Conservation (phyloP, 1,140 invertebrate genomes). For the Cecropterus lyciades region DNA sequence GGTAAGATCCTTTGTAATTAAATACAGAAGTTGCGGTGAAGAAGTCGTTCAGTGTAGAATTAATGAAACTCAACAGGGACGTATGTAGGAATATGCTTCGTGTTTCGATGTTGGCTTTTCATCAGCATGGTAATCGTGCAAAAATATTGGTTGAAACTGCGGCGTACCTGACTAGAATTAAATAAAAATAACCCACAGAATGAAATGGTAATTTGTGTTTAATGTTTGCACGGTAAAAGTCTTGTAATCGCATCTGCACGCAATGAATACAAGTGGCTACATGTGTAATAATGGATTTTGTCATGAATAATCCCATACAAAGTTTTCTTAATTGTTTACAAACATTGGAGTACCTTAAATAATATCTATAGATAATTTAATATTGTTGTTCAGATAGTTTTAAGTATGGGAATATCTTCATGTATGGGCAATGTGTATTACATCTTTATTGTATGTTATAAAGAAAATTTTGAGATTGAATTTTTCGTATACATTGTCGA, state of each 20-base stretch:
- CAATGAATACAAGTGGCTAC: no score
- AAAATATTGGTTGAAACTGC: slow-evolving; percentile 73
- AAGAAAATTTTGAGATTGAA: no score
- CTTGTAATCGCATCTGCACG: slow-evolving; percentile 41
- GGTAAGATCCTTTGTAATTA: slow-evolving; percentile 31
- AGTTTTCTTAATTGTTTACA: no score
- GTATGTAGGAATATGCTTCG: slow-evolving; percentile 50
- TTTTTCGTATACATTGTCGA: no score
- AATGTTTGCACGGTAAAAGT: slow-evolving; percentile 61
- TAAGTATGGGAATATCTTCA: no score
- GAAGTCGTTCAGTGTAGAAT: slow-evolving; percentile 49
- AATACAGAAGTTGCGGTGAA: slow-evolving; percentile 32
- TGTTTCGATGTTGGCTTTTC: slow-evolving; percentile 77
- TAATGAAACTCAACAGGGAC: slow-evolving; percentile 48
- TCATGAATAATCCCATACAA: no score
- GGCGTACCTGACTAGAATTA: slow-evolving; percentile 76
- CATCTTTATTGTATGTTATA: no score
- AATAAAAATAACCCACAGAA: slow-evolving; percentile 81
- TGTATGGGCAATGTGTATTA: no score
- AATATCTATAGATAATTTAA: no score
- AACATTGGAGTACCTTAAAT: no score
- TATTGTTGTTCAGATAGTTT: no score
- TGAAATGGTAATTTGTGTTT: slow-evolving; percentile 60
- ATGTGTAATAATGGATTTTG: no score
- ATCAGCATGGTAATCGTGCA: slow-evolving; percentile 81